Evolutionary conservation across 2,113 vertebrate species (phyloP).

Genomic region (Corvus moneduloides): DNA sequence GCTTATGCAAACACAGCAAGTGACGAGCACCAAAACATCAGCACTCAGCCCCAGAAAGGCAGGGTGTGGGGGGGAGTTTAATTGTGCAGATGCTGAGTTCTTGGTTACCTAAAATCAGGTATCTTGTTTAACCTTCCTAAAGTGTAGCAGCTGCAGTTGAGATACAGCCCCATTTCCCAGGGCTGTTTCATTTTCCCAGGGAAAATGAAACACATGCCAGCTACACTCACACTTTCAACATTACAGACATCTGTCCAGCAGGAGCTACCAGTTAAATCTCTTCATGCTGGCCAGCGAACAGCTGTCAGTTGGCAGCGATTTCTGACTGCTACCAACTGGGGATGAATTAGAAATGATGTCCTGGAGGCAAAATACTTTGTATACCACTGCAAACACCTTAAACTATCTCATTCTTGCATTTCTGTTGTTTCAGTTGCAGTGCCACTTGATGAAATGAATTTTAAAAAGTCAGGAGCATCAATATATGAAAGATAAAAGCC

Average conservation of each 20-base stretch:
- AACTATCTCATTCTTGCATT: not conserved
- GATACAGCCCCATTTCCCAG: not conserved
- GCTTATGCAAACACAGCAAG: not conserved
- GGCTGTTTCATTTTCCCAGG: too few relatives aligned
- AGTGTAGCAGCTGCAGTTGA: not conserved
- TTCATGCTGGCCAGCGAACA: not conserved
- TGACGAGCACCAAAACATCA: not conserved
- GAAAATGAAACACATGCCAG: not conserved
- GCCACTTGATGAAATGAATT: constrained; percentile 43
- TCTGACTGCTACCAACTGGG: not conserved
- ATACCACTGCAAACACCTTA: not conserved
- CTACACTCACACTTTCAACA: not conserved
- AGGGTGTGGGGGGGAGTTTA: accelerated
- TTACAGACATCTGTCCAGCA: not conserved
- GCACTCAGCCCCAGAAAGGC: not conserved
- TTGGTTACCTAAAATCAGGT: not conserved
- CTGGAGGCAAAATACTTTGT: constrained; percentile 3
- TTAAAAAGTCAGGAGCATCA: constrained; percentile 33
- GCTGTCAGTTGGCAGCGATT: not conserved
- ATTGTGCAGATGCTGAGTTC: not conserved
- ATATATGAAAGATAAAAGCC: not conserved
- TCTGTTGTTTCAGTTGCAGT: not conserved
- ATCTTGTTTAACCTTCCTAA: not conserved
- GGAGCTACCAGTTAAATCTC: not conserved
- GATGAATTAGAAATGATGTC: constrained; percentile 27